Percentiles rank a stretch among this genome's conserved stretches.
These are phyloP conservation scores for Axis porcinus DNA, from an alignment of 2,113 vertebrate species.

Conservation along the genomic window DNA sequence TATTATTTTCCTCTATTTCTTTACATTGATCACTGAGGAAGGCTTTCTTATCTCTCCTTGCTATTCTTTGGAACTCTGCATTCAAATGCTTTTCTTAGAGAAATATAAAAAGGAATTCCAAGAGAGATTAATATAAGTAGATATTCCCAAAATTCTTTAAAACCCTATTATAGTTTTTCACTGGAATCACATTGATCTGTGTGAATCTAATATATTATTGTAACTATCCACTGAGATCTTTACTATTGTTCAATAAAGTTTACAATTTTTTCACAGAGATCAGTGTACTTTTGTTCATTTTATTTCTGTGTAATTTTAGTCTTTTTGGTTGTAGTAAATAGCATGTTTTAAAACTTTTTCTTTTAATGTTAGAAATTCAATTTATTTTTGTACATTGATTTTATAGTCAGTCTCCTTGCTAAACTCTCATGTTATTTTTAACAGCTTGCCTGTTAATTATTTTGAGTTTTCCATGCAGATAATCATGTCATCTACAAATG, in stretches of 20 bases:
- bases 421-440: constrained; percentile 8
- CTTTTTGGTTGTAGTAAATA: not conserved
- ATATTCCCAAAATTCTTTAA: not conserved
- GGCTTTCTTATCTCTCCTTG: not conserved
- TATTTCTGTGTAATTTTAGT: not conserved
- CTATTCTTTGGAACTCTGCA: not conserved
- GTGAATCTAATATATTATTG: not conserved
- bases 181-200: not conserved
- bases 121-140: constrained; percentile 9
- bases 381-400: constrained; percentile 24
- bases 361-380: not conserved
- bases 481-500: not conserved
- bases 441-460: not conserved
- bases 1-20: not conserved
- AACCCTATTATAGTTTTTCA: not conserved
- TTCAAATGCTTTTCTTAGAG: not conserved
- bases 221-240: not conserved
- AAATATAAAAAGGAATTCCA: constrained; percentile 2
- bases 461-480: not conserved
- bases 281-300: not conserved
- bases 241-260: not conserved
- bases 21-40: not conserved
- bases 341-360: not conserved
- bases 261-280: not conserved
- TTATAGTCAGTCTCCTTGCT: not conserved